Percentiles rank a stretch among this genome's conserved stretches.
phyloP scores from a whole-genome alignment of 2,113 vertebrate species.

The Oenanthe oenanthe region DNA sequence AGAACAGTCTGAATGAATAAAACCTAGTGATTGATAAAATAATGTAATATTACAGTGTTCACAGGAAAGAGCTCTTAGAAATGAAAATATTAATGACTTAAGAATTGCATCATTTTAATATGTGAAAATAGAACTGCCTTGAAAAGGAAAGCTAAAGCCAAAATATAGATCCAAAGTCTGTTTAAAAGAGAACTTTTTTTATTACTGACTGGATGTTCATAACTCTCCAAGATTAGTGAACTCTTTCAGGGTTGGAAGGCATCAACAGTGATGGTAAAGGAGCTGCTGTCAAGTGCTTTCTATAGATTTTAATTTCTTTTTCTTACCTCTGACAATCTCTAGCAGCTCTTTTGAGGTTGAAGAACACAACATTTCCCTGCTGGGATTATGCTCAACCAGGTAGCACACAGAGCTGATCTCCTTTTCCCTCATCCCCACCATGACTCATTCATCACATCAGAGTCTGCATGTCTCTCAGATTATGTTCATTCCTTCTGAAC shows the following conservation, averaged over 20 bases:
- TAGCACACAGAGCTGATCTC: background rate
- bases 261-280: background rate
- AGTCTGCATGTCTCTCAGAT: background rate
- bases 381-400: background rate
- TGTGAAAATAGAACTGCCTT: background rate
- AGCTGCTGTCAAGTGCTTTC: background rate
- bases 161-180: background rate
- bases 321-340: background rate
- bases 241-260: background rate
- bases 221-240: background rate
- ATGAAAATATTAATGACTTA: background rate
- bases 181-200: background rate
- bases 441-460: background rate
- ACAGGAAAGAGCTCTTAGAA: background rate
- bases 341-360: background rate
- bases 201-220: background rate
- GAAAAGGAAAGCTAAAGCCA: background rate
- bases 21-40: background rate
- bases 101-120: background rate
- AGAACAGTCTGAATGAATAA: background rate
- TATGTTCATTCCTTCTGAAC: background rate
- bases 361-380: background rate
- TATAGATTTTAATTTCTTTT: constrained; percentile 37
- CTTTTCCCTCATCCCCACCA: background rate
- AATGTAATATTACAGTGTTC: background rate